Evolutionary conservation across 2,888 invertebrate genomes (phyloP).

Genomic region (Orthosia gracilis): DNA sequence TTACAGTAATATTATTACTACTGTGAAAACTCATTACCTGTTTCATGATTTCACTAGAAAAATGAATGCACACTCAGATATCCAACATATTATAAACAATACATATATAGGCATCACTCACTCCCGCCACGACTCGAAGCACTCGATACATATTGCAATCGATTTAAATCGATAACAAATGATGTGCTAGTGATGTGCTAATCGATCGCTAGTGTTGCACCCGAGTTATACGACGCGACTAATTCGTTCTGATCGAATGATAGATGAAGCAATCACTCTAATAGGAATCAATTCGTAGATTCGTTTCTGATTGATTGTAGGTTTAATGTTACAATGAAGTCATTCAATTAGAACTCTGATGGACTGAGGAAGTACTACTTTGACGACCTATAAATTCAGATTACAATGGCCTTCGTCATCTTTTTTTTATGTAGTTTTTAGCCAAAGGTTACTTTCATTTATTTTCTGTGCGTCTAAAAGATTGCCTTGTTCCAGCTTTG

Average conservation of each 20-base stretch:
- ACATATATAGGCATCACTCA: conserved; percentile 2
- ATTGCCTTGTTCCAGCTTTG: background rate
- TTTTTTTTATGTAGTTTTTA: background rate
- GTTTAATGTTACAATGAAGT: conserved; percentile 49
- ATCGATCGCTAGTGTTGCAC: conserved; percentile 74
- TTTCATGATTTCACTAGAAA: background rate
- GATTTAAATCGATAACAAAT: conserved; percentile 82
- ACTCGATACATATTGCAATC: conserved; percentile 69
- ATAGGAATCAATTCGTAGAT: conserved; percentile 60
- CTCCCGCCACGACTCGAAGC: conserved; percentile 45
- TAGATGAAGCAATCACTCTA: conserved; percentile 56
- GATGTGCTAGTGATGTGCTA: conserved; percentile 86
- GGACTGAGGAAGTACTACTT: conserved; percentile 5
- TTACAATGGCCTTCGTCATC: background rate
- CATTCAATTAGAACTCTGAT: conserved; percentile 45
- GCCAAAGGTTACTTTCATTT: background rate
- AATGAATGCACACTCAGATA: background rate
- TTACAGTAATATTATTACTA: too few relatives aligned
- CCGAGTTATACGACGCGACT: conserved; percentile 51
- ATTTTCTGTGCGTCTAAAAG: background rate
- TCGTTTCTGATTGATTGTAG: conserved; percentile 54
- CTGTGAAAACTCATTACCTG: background rate
- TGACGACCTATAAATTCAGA: background rate
- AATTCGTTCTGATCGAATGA: conserved; percentile 59
- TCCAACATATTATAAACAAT: background rate